Evolutionary conservation across 1,140 invertebrate genomes (phyloP), one percentile per base, ranked within the genome.

Genomic region (Micrasema minimum): DNA sequence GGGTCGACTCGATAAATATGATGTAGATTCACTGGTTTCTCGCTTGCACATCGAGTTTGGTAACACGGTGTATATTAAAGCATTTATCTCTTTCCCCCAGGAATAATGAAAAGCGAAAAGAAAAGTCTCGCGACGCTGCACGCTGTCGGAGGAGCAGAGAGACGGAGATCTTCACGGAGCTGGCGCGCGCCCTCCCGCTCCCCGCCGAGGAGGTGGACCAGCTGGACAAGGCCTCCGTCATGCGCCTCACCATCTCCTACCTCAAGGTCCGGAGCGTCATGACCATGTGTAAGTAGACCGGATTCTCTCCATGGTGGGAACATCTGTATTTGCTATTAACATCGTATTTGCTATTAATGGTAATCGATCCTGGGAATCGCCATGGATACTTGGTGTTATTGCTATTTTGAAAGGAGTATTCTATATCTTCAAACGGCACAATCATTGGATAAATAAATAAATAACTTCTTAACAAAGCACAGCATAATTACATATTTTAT

Each of bases 81-180:
- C 26, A 31, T 31, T 31, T 7, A 31, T 31, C 26, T 4, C 2
- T 7, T 48, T 2, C 12, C 86, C 86, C n/a, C 84, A 96, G 94
- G 88, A 96, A 93, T 78, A 94, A 96, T 83, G 96, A 99, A 82
- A 94, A 96, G 77, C 87, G 96, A n/a, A 97, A 98, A 82, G 96
- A 98, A 83, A 97, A 97, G 78, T 98, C 96, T 0, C 88, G 96
- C 51, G 95, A 98, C 83, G 97, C 96, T 2, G 97, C 96, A 0
- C 87, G 96, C 77, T 96, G 90, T 78, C 88, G 97, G 31, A 89
- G 97, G 41, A 95, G 94, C 71, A 93, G 92, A 77, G 97, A 98
- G 85, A 96, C 96, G 67, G 94, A 97, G 82, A 95, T 98, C 74
- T 98, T 98, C 80, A 88, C 89, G 37, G 94, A 97, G 77, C 86